Conservation (phyloP, 2,888 invertebrate species). For the Deladenus siricidicola region DNA sequence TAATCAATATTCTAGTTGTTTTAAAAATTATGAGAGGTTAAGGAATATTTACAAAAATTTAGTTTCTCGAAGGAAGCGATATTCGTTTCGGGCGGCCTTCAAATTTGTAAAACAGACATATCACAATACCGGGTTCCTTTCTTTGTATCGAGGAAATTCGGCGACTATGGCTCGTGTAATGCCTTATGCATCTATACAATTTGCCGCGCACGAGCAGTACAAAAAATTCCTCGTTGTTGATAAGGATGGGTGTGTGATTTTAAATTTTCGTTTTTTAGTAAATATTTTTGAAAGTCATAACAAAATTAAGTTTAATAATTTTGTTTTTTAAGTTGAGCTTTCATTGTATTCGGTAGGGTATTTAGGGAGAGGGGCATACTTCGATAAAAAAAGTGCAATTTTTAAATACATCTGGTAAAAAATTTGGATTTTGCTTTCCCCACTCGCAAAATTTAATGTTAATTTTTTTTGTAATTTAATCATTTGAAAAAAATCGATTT, state of each 20-base stretch:
- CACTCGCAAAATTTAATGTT: background rate
- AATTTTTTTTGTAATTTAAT: background rate
- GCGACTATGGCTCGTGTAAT: constrained; percentile 94
- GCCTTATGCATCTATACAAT: constrained; percentile 95
- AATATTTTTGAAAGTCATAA: no score
- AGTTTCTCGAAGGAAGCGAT: constrained; percentile 55
- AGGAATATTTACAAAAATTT: constrained; percentile 20
- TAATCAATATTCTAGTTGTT: no score
- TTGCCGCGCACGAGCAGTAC: constrained; percentile 94
- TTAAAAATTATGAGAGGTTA: no score
- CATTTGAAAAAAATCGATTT: no score
- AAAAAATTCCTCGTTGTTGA: constrained; percentile 64
- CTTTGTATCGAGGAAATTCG: constrained; percentile 93
- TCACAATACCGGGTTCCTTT: constrained; percentile 69
- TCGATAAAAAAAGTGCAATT: background rate
- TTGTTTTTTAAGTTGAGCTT: no score
- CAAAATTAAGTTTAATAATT: no score
- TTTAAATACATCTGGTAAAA: background rate
- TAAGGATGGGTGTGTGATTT: constrained; percentile 30
- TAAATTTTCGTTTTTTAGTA: no score
- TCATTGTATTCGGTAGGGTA: no score
- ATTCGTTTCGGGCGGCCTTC: constrained; percentile 57
- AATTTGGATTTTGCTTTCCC: background rate
- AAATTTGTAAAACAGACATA: constrained; percentile 61
- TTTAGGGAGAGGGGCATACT: no score